Evolutionary conservation across 1,140 invertebrate genomes (phyloP).

Genomic region (Sesamia nonagrioides): DNA sequence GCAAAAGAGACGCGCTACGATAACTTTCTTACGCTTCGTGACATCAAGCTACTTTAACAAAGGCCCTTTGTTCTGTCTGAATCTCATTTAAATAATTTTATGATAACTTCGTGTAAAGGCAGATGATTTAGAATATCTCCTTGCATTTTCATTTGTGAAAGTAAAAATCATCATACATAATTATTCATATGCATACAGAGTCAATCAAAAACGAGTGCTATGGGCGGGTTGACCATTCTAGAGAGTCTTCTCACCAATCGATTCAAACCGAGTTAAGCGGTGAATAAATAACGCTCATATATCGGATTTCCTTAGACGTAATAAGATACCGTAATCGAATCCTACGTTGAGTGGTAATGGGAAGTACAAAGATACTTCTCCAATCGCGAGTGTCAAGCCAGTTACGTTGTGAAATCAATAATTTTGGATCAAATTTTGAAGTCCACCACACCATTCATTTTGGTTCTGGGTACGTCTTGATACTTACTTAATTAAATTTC

Average conservation of each 20-base stretch:
- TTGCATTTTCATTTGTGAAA: background rate
- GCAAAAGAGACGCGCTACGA: no score
- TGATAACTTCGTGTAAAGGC: no score
- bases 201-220: background rate
- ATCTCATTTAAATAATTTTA: no score
- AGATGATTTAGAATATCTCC: background rate
- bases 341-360: constrained; percentile 12
- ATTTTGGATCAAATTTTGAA: background rate
- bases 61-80: no score
- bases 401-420: background rate
- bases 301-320: constrained; percentile 1
- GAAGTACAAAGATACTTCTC: constrained; percentile 1
- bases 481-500: no score
- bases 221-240: background rate
- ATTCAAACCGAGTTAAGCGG: constrained; percentile 3
- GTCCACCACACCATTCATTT: no score
- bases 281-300: constrained; percentile 23
- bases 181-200: background rate
- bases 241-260: background rate
- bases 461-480: no score
- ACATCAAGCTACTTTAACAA: no score
- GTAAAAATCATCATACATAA: background rate
- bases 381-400: background rate
- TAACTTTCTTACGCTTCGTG: no score
- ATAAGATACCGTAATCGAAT: constrained; percentile 17